Evolutionary conservation across 2,113 vertebrate species (phyloP).

Genomic region (Neoarius graeffei): DNA sequence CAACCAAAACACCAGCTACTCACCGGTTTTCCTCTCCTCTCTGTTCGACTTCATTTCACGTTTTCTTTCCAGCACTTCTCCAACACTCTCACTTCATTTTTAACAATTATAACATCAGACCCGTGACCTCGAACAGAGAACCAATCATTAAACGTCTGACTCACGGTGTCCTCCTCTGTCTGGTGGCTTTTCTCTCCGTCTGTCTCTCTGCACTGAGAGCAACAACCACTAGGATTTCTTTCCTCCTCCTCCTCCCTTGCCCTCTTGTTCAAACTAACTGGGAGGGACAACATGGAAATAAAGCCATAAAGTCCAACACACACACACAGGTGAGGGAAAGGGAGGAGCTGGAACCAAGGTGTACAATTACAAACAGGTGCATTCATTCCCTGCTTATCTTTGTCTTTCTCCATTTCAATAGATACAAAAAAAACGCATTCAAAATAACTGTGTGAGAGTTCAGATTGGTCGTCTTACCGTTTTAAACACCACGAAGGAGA

Average conservation of each 20-base stretch:
- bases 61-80: neutral
- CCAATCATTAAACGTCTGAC: conserved; percentile 4
- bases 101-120: neutral
- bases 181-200: neutral
- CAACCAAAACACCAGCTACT: conserved; percentile 22
- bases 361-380: conserved; percentile 53
- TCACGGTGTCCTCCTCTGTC: neutral
- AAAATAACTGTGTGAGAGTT: neutral
- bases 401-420: conserved; percentile 11
- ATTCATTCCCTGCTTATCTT: conserved; percentile 18
- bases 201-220: neutral
- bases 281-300: conserved; percentile 37
- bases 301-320: conserved; percentile 16
- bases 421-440: neutral
- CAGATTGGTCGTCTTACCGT: neutral
- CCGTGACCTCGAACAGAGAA: neutral
- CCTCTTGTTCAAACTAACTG: conserved; percentile 29
- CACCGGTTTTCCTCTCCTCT: conserved; percentile 34
- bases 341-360: conserved; percentile 33
- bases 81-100: neutral
- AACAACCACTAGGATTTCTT: conserved; percentile 7
- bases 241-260: neutral
- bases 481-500: conserved; percentile 4
- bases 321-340: conserved; percentile 16
- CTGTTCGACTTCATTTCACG: conserved; percentile 14